phyloP scores from a whole-genome alignment of 2,113 vertebrate genomes.

The Dicrurus megarhynchus region DNA sequence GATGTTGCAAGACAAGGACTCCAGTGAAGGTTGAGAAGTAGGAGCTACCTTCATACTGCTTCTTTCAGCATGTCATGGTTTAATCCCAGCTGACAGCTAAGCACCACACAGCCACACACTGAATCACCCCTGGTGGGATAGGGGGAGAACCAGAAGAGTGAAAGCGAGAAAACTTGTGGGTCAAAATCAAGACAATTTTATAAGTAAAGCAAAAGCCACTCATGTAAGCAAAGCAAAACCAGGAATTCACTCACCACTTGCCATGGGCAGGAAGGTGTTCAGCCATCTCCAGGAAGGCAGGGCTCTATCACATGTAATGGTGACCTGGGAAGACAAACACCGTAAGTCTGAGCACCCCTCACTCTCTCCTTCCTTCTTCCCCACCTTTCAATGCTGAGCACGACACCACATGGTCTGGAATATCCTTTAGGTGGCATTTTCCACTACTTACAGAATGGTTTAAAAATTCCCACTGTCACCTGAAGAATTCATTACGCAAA shows the following conservation, averaged over 20 bases:
- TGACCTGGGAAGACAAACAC: background rate
- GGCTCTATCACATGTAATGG: accelerated
- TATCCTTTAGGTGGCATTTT: background rate
- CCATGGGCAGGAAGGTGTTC: background rate
- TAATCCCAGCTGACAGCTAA: background rate
- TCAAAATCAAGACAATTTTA: background rate
- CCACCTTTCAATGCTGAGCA: background rate
- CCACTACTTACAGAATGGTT: background rate
- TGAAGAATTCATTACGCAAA: background rate
- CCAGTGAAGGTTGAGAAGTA: background rate
- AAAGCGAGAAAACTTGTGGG: background rate
- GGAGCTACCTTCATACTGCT: background rate
- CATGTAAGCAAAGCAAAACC: background rate
- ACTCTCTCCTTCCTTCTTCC: background rate
- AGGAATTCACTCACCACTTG: background rate
- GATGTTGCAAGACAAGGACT: background rate
- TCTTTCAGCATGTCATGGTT: background rate
- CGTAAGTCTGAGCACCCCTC: background rate
- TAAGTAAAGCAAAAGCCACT: background rate
- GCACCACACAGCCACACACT: too few relatives aligned
- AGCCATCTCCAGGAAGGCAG: background rate
- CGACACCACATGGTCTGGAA: background rate
- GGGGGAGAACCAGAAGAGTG: background rate
- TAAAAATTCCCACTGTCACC: background rate
- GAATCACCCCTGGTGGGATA: background rate